A percentile compares a stretch with the other conserved stretches of the same genome.
phyloP scores from a whole-genome alignment of 2,113 vertebrate species.

The Rattus rattus region DNA sequence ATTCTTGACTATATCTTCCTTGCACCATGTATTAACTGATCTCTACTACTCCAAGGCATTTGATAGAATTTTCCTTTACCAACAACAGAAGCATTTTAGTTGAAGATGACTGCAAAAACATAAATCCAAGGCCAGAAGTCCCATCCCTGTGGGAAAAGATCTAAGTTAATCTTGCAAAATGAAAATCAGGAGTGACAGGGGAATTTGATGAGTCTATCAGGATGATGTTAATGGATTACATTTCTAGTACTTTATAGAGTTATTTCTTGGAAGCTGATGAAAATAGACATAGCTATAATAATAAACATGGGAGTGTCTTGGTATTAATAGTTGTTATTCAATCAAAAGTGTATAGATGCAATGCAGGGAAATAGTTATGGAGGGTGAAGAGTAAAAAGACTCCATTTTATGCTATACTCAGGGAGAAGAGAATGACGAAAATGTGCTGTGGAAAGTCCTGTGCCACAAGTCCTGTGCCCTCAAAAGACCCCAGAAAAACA shows the following conservation, averaged over 20 bases:
- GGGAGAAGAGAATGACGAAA: neutral
- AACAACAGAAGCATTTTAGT: neutral
- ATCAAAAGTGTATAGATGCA: neutral
- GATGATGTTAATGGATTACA: neutral
- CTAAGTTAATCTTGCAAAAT: neutral
- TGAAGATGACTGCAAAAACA: conserved; percentile 32
- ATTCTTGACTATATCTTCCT: neutral
- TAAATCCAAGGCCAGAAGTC: neutral
- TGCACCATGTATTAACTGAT: neutral
- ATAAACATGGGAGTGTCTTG: neutral
- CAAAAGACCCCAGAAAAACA: neutral
- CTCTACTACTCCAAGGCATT: neutral
- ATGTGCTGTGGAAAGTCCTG: neutral
- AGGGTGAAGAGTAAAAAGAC: neutral
- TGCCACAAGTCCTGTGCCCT: neutral
- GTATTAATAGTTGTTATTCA: neutral
- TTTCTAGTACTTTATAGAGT: conserved; percentile 28
- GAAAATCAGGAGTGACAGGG: conserved; percentile 8
- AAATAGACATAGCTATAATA: neutral
- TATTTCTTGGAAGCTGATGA: conserved; percentile 17
- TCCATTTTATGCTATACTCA: neutral
- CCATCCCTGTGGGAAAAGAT: neutral
- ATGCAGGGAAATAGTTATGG: conserved; percentile 26
- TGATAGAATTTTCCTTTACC: neutral
- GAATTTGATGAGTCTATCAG: neutral